These are phyloP conservation scores for Triplophysa dalaica DNA, from an alignment of 2,113 vertebrate genomes.

Conservation along the genomic window DNA sequence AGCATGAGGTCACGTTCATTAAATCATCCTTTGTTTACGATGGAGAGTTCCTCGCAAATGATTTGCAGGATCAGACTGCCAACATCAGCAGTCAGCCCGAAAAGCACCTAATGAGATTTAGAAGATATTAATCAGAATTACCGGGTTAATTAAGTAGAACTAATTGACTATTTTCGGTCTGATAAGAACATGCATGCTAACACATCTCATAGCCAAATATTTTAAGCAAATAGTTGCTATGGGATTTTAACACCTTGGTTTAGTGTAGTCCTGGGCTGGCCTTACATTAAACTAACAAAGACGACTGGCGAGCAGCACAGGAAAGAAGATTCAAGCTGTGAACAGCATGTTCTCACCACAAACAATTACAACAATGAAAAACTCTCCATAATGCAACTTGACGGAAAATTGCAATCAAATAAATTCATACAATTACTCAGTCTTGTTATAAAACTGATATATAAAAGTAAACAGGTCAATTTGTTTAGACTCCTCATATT, in stretches of 20 bases:
- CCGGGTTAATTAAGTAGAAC: slow-evolving; percentile 49
- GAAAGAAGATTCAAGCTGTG: slow-evolving; percentile 21
- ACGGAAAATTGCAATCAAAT: neutral
- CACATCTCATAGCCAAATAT: slow-evolving; percentile 35
- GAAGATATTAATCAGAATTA: slow-evolving; percentile 49
- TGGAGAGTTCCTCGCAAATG: neutral
- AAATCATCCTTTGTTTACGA: slow-evolving; percentile 29
- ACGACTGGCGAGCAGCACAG: neutral
- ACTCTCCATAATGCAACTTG: neutral
- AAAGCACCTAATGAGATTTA: slow-evolving; percentile 48
- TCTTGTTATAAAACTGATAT: no score
- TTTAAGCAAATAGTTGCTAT: slow-evolving; percentile 49
- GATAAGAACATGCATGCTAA: slow-evolving; percentile 34
- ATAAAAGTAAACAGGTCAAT: neutral
- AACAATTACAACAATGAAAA: neutral
- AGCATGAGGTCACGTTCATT: slow-evolving; percentile 12
- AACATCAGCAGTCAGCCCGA: neutral
- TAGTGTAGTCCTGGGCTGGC: slow-evolving; percentile 37
- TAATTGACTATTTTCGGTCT: slow-evolving; percentile 45
- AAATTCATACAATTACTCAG: neutral
- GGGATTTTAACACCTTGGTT: slow-evolving; percentile 44
- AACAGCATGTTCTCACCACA: slow-evolving; percentile 20
- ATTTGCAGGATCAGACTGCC: neutral
- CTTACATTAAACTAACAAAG: slow-evolving; percentile 30
- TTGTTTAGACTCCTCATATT: neutral